Evolutionary conservation across 1,140 invertebrate species (phyloP).

Genomic region (Phenacoccus solenopsis): DNA sequence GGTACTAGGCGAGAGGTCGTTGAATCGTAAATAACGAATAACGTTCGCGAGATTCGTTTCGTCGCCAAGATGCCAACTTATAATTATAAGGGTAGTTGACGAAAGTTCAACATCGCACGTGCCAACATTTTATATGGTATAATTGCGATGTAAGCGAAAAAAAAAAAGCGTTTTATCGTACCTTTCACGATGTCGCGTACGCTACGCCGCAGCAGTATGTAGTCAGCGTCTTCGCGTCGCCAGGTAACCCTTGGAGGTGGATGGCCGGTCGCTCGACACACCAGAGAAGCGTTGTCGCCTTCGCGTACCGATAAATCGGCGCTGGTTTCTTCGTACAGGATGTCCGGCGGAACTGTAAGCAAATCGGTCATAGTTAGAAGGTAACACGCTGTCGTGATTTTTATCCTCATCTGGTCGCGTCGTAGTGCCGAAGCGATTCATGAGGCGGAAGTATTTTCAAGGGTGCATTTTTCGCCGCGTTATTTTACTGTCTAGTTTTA

Average conservation of each 20-base stretch:
- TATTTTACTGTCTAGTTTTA: neutral
- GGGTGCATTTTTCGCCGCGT: neutral
- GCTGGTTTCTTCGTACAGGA: constrained; percentile 45
- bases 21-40: no score
- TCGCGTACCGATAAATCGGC: constrained; percentile 47
- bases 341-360: constrained; percentile 48
- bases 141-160: neutral
- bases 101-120: no score
- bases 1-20: no score
- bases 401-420: no score
- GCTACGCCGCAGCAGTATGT: constrained; percentile 32
- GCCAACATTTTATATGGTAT: no score
- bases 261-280: constrained; percentile 48
- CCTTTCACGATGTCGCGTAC: constrained; percentile 34
- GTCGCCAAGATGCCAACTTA: no score
- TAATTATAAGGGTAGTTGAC: no score
- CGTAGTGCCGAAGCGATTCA: neutral
- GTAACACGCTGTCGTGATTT: no score
- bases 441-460: neutral
- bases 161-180: constrained; percentile 22
- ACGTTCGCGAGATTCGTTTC: no score
- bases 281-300: constrained; percentile 51
- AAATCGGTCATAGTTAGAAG: no score
- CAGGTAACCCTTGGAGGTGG: constrained; percentile 42
- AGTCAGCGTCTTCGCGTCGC: constrained; percentile 39